These are phyloP conservation scores for Glaucomys volans DNA, from an alignment of 2,113 vertebrate genomes.

Conservation along the genomic window DNA sequence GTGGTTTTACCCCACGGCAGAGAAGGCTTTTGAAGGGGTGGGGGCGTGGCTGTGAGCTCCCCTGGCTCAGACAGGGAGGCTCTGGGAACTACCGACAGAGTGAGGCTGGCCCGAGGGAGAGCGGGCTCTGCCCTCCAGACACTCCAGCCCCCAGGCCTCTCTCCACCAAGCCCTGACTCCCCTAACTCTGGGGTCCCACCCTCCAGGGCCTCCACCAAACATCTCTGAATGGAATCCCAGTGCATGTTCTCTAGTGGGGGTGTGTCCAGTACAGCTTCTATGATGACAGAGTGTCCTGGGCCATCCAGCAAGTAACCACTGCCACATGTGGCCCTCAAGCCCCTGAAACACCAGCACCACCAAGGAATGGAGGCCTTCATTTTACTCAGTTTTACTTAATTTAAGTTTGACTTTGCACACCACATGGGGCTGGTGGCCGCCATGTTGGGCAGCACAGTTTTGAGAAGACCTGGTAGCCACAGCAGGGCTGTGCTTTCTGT, in stretches of 20 bases:
- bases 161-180: not conserved
- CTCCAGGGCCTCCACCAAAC: not conserved
- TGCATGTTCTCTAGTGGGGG: not conserved
- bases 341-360: rapidly evolving
- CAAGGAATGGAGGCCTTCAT: not conserved
- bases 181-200: not conserved
- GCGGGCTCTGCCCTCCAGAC: not conserved
- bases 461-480: not conserved
- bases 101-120: not conserved
- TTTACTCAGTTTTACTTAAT: not conserved
- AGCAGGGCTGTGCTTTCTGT: rapidly evolving
- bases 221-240: not conserved
- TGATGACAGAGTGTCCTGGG: rapidly evolving
- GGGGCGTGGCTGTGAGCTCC: not conserved
- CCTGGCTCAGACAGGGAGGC: not conserved
- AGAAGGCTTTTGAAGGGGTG: not conserved
- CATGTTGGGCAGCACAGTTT: rapidly evolving
- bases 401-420: not conserved
- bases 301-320: rapidly evolving
- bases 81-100: not conserved
- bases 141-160: rapidly evolving
- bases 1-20: not conserved
- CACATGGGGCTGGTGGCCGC: rapidly evolving
- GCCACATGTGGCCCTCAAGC: rapidly evolving
- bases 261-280: not conserved